Evolutionary conservation across 2,113 vertebrate genomes (phyloP).

Genomic region (Herpetotheres cachinnans): DNA sequence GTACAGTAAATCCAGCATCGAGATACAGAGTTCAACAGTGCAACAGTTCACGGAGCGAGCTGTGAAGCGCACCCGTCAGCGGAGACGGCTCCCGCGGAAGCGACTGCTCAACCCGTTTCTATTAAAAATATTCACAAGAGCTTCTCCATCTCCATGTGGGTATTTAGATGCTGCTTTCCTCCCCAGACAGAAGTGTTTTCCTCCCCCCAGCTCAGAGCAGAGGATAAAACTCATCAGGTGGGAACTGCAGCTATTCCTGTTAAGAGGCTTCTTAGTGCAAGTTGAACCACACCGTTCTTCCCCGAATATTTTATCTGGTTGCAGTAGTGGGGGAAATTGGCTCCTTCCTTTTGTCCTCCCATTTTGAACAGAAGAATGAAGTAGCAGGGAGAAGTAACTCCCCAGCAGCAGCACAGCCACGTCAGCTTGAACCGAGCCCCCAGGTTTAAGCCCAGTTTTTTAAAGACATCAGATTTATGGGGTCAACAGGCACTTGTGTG

Average conservation of each 20-base stretch:
- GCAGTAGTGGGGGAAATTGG: not conserved
- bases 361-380: not conserved
- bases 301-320: not conserved
- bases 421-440: not conserved
- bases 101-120: not conserved
- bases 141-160: not conserved
- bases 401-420: not conserved
- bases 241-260: not conserved
- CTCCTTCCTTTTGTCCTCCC: not conserved
- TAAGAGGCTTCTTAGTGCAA: not conserved
- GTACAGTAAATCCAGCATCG: not conserved
- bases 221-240: not conserved
- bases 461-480: accelerated
- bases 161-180: not conserved
- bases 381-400: not conserved
- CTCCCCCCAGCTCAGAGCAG: not conserved
- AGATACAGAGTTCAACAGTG: not conserved
- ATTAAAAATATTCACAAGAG: not conserved
- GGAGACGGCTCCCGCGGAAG: not conserved
- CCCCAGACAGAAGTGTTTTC: not conserved
- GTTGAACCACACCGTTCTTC: not conserved
- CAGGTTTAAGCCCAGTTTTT: not conserved
- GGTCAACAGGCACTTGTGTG: not conserved
- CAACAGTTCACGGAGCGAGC: not conserved
- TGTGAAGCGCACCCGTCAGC: not conserved